Base-by-base conservation (phyloP, 2,113 vertebrate species). In the Alligator mississippiensis region DNA sequence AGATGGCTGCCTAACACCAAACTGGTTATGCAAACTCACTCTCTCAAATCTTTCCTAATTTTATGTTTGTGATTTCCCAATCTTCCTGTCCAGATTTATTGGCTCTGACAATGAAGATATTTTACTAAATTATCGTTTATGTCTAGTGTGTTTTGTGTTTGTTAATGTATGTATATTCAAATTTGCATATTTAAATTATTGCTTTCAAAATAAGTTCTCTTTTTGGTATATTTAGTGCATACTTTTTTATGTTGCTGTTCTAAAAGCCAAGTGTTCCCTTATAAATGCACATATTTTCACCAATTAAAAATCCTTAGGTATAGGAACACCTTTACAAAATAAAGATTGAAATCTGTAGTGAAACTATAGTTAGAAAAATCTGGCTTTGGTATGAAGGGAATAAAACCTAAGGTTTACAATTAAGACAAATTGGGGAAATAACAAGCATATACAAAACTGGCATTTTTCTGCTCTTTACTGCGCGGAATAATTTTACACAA, bases 51-150 rank as follows among this genome's bases (percentile, higher is more conserved):
- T 97, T 91, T 59, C 25, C 96, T 97, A 82, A 97, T 97, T 94
- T 97, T 97, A 98, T 98, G 97, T 98, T 98, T 98, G 97, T 98
- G 92, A 97, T 98, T 98, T 98, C 96, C 97, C 97, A 96, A 1
- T 83, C 54, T 15, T 84, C 54, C 94, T 95, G 96, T 77, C 77
- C 24, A 84, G n/a, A 84, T 77, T 54, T 89, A 93, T n/a, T 64
- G 30, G 4, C 74, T 90, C 78, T 25, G n/a, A 21, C 78, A 80
- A 59, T 38, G 74, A 61, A 25, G 76, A 76, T 84, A 93, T 83
- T 90, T 34, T 59, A 14, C 47, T 59, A 77, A 93, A 54, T 64
- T 17, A 70, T 61, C 84, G 15, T 86, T 93, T 79, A 82, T 9
- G 19, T 54, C 80, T 77, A 66, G 70, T 85, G 94, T 82, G 47